Base-by-base conservation (phyloP, 64 coral and sea anemone species). In the Platygyra sinensis region DNA sequence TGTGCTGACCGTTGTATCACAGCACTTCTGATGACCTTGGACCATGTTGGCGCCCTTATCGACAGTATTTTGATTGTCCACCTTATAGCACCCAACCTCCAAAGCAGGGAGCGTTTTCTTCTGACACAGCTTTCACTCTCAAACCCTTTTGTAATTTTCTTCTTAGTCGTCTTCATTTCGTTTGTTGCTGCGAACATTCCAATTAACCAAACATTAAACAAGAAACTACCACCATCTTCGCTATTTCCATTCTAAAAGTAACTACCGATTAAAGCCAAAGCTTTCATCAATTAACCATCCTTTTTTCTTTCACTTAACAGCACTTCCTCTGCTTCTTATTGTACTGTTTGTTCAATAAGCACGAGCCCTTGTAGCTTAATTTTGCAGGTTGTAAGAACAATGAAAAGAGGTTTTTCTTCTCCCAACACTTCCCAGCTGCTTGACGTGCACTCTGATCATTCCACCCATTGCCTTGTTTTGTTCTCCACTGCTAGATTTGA, bases 401-500 rank as follows among this genome's bases (percentile, higher is more conserved):
- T 25, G 18, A 19, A 67, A 22, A 69, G 24, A 69, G 22, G 22
- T 27, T n/a, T 0, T 20, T 67, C 24, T 69, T 67, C 65, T 27
- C 65, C 25, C 9, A 69, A 24, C 7, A 69, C 29, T 69, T 69
- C n/a, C 10, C 65, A 69, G 25, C 22, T 69, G 22, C 25, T 69
- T 69, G 65, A 27, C n/a, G 24, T 25, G 24, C 22, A 27, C 9
- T 69, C 5, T 27, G 10, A 10, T 49, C 38, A 77, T 50, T 24
- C 10, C 19, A 77, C 22, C 11, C 22, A 19, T 50, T 77, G 5
- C 22, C 71, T 77, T 77, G 55, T 83, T 38, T 55, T 15, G 14
- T 85, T 13, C 22, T 61, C 19, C 28, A 64, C 11, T 15, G 75
- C 39, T 72, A 85, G 12, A 85, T 85, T 49, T 86, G 90, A 62